Evolutionary conservation across 92 coral and sea anemone species (phyloP).

Genomic region (Porites evermanni): DNA sequence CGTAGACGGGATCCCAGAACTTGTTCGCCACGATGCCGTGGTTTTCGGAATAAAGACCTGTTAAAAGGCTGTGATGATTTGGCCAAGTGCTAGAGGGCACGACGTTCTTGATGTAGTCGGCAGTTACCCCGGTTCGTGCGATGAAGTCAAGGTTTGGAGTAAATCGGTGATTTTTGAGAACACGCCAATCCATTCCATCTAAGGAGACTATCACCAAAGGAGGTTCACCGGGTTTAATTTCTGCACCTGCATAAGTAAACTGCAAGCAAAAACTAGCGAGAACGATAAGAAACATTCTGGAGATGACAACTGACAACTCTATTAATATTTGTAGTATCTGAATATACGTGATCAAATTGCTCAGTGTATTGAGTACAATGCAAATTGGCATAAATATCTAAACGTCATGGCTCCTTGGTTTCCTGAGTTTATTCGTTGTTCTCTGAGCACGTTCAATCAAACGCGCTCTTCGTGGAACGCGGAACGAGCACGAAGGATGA

Average conservation of each 20-base stretch:
- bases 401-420: too few species aligned
- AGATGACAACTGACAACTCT: neutral
- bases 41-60: conserved; percentile 91
- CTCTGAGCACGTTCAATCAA: too few species aligned
- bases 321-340: too few species aligned
- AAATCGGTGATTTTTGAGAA: conserved; percentile 42
- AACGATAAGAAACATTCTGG: neutral
- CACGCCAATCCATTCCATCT: conserved; percentile 91
- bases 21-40: conserved; percentile 91
- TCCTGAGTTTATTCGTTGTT: too few species aligned
- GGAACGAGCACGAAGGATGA: too few species aligned
- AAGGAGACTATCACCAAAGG: conserved; percentile 81
- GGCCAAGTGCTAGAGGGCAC: conserved; percentile 89
- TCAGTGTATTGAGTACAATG: too few species aligned
- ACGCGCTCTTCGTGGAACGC: too few species aligned
- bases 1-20: conserved; percentile 90
- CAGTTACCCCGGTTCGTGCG: conserved; percentile 76
- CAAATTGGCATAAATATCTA: too few species aligned
- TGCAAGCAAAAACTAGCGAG: neutral
- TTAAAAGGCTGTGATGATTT: conserved; percentile 73
- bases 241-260: neutral
- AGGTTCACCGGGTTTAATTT: neutral
- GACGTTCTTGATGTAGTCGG: conserved; percentile 72
- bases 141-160: conserved; percentile 76
- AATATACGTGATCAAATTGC: neutral